These are phyloP conservation scores for Crax fasciolata DNA, from an alignment of 2,797 vertebrate genomes.

Conservation along the genomic window DNA sequence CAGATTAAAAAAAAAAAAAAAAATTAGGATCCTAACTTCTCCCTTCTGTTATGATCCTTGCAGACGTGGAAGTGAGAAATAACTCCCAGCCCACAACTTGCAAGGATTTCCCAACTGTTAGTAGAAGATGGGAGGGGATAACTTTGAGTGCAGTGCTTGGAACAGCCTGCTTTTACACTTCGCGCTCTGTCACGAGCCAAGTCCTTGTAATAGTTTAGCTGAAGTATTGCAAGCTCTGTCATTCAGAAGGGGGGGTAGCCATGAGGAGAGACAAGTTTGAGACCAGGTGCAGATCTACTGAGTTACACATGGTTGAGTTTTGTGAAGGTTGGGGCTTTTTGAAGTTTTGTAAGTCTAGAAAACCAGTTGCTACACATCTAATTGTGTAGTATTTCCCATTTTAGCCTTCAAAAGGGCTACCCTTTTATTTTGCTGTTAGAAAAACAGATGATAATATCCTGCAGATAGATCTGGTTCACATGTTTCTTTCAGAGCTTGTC, in stretches of 20 bases:
- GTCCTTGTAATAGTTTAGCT: not conserved
- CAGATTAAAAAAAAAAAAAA: not conserved
- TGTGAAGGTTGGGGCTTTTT: not conserved
- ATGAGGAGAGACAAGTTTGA: not conserved
- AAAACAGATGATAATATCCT: not conserved
- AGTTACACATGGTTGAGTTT: not conserved
- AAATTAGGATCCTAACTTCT: not conserved
- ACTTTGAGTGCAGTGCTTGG: not conserved
- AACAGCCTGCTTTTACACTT: not conserved
- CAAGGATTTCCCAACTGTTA: not conserved
- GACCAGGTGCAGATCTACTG: not conserved
- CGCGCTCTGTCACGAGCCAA: not conserved
- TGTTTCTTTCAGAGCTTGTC: not conserved
- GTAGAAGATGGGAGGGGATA: not conserved
- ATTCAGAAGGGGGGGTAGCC: not conserved
- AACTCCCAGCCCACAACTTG: not conserved
- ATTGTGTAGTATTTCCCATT: not conserved
- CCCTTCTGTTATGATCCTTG: not conserved
- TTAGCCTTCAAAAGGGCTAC: not conserved
- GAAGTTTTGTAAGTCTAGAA: not conserved
- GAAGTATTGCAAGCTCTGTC: not conserved
- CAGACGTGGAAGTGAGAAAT: not conserved
- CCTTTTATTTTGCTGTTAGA: not conserved
- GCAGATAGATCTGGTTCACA: not conserved
- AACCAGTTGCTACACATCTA: not conserved